A percentile compares a stretch with the other conserved stretches of the same genome.
Conservation (phyloP, 2,113 vertebrate genomes). For the Pyrgilauda ruficollis region DNA sequence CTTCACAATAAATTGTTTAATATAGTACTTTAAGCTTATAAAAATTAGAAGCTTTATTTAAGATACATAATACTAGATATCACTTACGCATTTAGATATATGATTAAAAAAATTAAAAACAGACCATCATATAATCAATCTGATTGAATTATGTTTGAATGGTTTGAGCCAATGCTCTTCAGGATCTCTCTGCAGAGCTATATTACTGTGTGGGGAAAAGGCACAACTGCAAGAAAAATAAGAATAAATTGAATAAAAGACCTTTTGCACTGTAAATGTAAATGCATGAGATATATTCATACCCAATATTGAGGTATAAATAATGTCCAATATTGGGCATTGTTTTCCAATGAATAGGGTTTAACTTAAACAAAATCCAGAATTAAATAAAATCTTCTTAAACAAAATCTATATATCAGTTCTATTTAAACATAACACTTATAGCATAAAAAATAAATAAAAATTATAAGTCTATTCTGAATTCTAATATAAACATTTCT, state of each 20-base stretch:
- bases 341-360: not conserved
- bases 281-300: not conserved
- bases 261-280: not conserved
- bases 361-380: not conserved
- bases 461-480: not conserved
- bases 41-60: not conserved
- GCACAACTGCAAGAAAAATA: not conserved
- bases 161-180: not conserved
- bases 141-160: not conserved
- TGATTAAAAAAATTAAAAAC: not conserved
- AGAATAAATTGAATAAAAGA: not conserved
- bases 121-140: fast-evolving
- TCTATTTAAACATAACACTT: not conserved
- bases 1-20: not conserved
- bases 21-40: not conserved
- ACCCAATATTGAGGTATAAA: no score
- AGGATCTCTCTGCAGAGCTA: not conserved
- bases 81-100: not conserved
- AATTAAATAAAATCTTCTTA: not conserved
- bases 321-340: not conserved
- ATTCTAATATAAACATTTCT: not conserved
- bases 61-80: not conserved
- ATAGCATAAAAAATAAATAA: not conserved
- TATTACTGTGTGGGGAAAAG: not conserved
- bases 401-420: not conserved